These are phyloP conservation scores for Capreolus pygargus DNA, from an alignment of 2,113 vertebrate genomes.

Conservation along the genomic window DNA sequence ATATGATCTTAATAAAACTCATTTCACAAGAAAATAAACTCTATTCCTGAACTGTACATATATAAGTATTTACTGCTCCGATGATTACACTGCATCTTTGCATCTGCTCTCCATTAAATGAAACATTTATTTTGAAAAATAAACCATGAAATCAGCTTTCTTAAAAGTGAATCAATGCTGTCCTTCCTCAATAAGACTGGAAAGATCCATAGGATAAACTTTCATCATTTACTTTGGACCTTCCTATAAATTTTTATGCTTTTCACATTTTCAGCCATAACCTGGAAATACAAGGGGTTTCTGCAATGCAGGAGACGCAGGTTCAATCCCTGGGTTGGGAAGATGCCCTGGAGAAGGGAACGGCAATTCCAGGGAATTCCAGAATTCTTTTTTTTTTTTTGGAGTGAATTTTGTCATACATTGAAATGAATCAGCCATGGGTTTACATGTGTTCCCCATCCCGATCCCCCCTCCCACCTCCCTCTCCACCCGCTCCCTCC, in stretches of 20 bases:
- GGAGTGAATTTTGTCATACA: too few species aligned
- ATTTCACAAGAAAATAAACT: constrained; percentile 28
- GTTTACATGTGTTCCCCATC: too few species aligned
- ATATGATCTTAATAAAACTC: neutral
- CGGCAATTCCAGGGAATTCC: neutral
- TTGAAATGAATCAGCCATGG: too few species aligned
- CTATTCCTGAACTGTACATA: neutral
- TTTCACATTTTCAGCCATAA: neutral
- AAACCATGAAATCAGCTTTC: neutral
- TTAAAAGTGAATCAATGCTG: neutral
- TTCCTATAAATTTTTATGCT: neutral
- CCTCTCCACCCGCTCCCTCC: too few species aligned
- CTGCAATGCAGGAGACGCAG: neutral
- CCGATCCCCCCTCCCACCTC: too few species aligned
- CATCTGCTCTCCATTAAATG: neutral
- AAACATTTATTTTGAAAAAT: constrained; percentile 38
- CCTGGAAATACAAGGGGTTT: neutral
- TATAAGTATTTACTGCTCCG: neutral
- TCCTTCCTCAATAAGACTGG: neutral
- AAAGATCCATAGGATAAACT: neutral
- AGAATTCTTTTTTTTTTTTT: too few species aligned
- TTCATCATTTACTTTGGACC: neutral
- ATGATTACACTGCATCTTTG: neutral
- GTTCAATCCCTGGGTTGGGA: neutral
- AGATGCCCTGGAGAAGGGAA: neutral